Evolutionary conservation across 2,888 invertebrate species (phyloP), one percentile per base, ranked within the genome.

Genomic region (Cheiracanthium punctorium): DNA sequence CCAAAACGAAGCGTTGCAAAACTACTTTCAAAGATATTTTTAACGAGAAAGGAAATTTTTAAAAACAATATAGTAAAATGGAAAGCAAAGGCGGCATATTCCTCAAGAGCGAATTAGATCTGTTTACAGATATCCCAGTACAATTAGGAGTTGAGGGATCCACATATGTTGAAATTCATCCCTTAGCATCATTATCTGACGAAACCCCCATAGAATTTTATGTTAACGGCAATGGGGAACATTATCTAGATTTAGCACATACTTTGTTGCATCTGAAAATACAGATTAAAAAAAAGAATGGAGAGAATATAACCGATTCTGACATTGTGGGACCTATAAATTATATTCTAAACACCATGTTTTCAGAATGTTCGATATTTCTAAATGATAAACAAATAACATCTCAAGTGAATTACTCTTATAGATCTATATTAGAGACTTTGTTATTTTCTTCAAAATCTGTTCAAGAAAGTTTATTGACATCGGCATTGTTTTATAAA

Each of bases 311-410:
- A 10, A 29, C 0, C 2, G 48, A 29, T n/a, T 24, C 24, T 0
- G 72, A 77, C 29, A 1, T 10, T 20, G 65, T 82, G 0, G 82
- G 77, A 14, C 77, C 71, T 7, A 12, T 71, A 0, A 77, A 77
- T 65, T 72, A 77, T 43, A 30, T 82, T 33, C 37, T 82, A 28
- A 82, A 77, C 28, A 77, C 82, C 1, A 33, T 71, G 43, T 82
- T 82, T 28, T 82, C 71, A 1, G 65, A 82, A 48, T 43, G 71
- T 12, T 41, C 28, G 5, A 32, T 77, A 10, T 77, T 72, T 37
- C 10, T 37, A 37, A 52, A 52, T 52, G 52, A 17, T 17, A 52
- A 52, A 17, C 52, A 52, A 52, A 20, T 52, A 5, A n/a, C 52
- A 5, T n/a, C 52, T 5, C 52, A 52, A 52, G 52, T 17, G 14